A percentile compares a stretch with the other conserved stretches of the same genome.
phyloP scores from a whole-genome alignment of 2,113 vertebrate genomes.

The Castor canadensis region DNA sequence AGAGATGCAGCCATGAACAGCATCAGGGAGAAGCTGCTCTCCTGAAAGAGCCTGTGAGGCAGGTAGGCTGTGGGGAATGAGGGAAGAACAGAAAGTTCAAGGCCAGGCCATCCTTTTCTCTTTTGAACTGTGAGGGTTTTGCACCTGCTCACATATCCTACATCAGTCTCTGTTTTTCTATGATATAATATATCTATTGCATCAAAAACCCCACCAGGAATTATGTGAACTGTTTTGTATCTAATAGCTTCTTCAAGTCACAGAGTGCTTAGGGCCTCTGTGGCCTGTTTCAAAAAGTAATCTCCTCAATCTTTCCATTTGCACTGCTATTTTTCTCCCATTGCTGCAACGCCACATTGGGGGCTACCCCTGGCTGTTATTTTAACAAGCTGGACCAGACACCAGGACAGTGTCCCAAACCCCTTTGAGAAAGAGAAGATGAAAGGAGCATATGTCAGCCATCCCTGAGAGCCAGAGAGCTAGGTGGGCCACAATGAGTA shows the following conservation, averaged over 20 bases:
- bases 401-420: neutral
- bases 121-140: neutral
- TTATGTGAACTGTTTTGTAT: neutral
- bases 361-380: neutral
- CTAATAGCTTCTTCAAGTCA: neutral
- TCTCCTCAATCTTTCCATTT: neutral
- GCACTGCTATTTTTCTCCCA: accelerated
- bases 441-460: neutral
- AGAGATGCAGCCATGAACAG: neutral
- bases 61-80: neutral
- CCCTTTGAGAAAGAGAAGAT: neutral
- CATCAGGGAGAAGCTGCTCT: neutral
- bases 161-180: neutral
- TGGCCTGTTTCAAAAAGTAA: neutral
- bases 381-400: neutral
- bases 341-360: accelerated
- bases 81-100: neutral
- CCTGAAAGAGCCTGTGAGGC: neutral
- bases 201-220: neutral
- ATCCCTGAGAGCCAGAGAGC: neutral
- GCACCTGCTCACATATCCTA: neutral
- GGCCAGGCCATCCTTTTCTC: neutral
- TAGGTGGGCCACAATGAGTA: neutral
- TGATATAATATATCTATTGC: neutral
- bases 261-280: neutral